A percentile compares a stretch with the other conserved stretches of the same genome.
phyloP scores from a whole-genome alignment of 2,888 invertebrate species.

The Zhuqinia jingwanae region DNA sequence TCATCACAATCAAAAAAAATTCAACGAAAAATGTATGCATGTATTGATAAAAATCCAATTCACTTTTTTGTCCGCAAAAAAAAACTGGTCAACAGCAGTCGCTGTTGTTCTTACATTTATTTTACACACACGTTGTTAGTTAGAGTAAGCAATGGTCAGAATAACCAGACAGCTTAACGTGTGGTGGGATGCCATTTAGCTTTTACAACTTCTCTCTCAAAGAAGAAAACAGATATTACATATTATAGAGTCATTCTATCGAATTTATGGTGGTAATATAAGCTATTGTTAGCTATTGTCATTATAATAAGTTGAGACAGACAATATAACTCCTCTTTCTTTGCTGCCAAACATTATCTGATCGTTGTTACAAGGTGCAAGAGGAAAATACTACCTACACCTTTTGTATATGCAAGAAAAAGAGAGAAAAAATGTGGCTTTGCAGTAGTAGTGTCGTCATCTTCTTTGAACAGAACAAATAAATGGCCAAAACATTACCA shows the following conservation, averaged over 20 bases:
- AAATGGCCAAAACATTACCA: background rate
- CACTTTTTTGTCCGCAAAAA: conserved; percentile 25
- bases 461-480: conserved; percentile 10
- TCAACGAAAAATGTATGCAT: background rate
- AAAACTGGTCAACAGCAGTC: conserved; percentile 7
- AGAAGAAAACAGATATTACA: background rate
- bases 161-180: conserved; percentile 6
- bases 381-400: background rate
- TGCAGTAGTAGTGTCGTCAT: background rate
- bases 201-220: conserved; percentile 39
- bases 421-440: conserved; percentile 5
- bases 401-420: background rate
- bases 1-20: no score
- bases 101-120: no score
- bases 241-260: conserved; percentile 42
- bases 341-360: conserved; percentile 3
- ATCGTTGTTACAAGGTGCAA: background rate
- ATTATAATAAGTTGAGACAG: conserved; percentile 30
- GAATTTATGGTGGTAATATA: conserved; percentile 36
- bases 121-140: no score
- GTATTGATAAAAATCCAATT: conserved; percentile 16
- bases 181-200: conserved; percentile 31
- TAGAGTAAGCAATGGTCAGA: no score
- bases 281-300: conserved; percentile 56
- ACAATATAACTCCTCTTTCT: background rate